phyloP scores from a whole-genome alignment of 2,888 invertebrate genomes.

The Trachelus iudaicus region DNA sequence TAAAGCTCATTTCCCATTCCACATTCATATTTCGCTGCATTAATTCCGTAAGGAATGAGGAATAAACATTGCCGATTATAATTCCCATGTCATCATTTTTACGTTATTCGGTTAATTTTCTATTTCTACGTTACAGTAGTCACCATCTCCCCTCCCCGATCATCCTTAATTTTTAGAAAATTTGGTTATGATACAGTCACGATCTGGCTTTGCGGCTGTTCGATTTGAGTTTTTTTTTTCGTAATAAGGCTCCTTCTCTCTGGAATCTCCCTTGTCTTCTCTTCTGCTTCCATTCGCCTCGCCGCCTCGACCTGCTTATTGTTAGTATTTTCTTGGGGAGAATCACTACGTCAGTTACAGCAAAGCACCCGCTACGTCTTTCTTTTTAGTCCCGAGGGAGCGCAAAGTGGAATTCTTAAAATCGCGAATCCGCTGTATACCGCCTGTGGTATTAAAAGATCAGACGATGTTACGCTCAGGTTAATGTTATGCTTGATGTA shows the following conservation, averaged over 20 bases:
- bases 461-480: background rate
- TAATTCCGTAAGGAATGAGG: no score
- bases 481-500: background rate
- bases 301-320: background rate
- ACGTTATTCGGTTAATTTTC: no score
- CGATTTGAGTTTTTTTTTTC: background rate
- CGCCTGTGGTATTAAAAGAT: background rate
- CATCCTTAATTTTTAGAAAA: background rate
- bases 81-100: no score
- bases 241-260: background rate
- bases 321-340: constrained; percentile 18
- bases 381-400: constrained; percentile 24
- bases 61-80: no score
- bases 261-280: background rate
- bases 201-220: background rate
- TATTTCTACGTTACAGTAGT: no score
- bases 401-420: constrained; percentile 24
- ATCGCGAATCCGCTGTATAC: background rate
- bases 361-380: constrained; percentile 24
- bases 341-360: constrained; percentile 35
- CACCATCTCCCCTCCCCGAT: no score
- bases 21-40: no score
- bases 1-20: no score
- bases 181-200: background rate
- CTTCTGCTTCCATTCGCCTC: background rate